phyloP scores from a whole-genome alignment of 1,140 invertebrate genomes.

The Hermetia illucens region DNA sequence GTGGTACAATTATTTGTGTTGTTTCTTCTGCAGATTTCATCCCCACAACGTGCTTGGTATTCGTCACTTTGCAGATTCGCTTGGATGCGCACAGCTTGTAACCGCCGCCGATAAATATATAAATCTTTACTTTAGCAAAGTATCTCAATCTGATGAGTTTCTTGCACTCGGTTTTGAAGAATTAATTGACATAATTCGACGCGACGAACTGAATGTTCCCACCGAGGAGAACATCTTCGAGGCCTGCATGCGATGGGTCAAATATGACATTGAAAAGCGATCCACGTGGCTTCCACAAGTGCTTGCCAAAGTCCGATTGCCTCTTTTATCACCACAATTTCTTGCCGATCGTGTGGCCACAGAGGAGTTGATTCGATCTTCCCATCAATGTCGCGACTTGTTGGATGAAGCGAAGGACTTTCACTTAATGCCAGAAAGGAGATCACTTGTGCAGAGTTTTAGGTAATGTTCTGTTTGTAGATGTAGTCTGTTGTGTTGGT shows the following conservation, averaged over 20 bases:
- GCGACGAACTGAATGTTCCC: conserved; percentile 67
- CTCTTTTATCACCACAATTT: conserved; percentile 68
- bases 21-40: conserved; percentile 45
- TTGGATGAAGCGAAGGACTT: conserved; percentile 74
- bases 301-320: conserved; percentile 61
- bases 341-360: conserved; percentile 69
- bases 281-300: conserved; percentile 50
- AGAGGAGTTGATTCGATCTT: conserved; percentile 64
- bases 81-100: conserved; percentile 57
- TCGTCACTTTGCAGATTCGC: conserved; percentile 65
- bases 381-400: conserved; percentile 65
- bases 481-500: not conserved
- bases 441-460: conserved; percentile 57
- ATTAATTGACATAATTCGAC: conserved; percentile 53
- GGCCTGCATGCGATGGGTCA: conserved; percentile 70
- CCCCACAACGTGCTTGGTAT: conserved; percentile 77
- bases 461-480: conserved; percentile 12
- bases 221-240: conserved; percentile 68
- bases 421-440: conserved; percentile 70
- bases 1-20: conserved; percentile 4
- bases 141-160: conserved; percentile 68
- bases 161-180: conserved; percentile 40
- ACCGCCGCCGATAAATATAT: conserved; percentile 69
- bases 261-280: conserved; percentile 45
- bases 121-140: conserved; percentile 68